Percentiles rank a stretch among this genome's conserved stretches.
phyloP scores from a whole-genome alignment of 2,888 invertebrate genomes.

The Lamellibrachia satsuma region DNA sequence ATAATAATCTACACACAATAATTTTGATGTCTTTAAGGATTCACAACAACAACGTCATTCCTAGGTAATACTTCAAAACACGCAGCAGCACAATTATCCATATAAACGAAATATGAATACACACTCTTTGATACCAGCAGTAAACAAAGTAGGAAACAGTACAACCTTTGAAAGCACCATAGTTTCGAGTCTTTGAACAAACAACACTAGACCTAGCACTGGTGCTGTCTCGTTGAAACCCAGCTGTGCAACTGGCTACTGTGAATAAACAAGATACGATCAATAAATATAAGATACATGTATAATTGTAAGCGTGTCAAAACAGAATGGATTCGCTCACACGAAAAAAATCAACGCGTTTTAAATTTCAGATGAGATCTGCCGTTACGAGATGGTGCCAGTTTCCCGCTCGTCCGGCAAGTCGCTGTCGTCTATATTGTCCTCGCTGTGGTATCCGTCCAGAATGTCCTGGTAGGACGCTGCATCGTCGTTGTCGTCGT shows the following conservation, averaged over 20 bases:
- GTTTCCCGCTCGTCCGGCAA: background rate
- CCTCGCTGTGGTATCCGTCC: slow-evolving; percentile 41
- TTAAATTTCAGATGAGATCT: background rate
- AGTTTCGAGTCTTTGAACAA: background rate
- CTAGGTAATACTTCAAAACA: background rate
- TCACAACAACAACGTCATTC: background rate
- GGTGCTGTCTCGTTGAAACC: background rate
- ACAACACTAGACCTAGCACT: background rate
- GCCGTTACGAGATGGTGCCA: background rate
- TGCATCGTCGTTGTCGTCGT: slow-evolving; percentile 8
- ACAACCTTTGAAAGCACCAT: slow-evolving; percentile 13
- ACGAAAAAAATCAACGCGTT: background rate
- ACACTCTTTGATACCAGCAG: background rate
- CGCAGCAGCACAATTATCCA: background rate
- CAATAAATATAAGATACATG: background rate
- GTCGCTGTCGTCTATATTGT: slow-evolving; percentile 36
- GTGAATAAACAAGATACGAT: background rate
- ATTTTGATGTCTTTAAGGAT: background rate
- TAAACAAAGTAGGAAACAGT: background rate
- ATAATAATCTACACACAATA: background rate
- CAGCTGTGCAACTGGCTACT: background rate
- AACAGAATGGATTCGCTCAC: background rate
- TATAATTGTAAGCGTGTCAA: background rate
- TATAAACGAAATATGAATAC: background rate
- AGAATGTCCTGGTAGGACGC: slow-evolving; percentile 36